These are phyloP conservation scores for Leptopilina myrica DNA, from an alignment of 2,888 invertebrate genomes.

Conservation along the genomic window DNA sequence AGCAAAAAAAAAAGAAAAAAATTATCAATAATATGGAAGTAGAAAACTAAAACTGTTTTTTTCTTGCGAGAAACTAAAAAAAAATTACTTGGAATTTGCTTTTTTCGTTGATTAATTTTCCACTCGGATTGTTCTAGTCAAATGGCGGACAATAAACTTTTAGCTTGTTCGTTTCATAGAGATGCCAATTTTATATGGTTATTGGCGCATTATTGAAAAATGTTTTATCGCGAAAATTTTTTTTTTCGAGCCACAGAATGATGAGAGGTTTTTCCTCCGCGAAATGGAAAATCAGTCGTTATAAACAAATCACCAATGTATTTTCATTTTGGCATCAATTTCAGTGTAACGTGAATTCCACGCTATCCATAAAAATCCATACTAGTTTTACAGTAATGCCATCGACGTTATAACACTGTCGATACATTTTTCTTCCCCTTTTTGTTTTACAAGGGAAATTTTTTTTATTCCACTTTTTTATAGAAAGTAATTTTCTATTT, in stretches of 20 bases:
- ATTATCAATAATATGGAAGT: too few species aligned
- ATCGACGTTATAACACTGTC: background rate
- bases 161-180: background rate
- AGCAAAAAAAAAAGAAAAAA: too few species aligned
- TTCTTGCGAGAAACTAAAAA: too few species aligned
- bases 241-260: background rate
- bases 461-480: too few species aligned
- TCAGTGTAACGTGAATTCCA: background rate
- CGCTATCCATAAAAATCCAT: constrained; percentile 12
- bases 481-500: too few species aligned
- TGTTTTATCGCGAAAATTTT: background rate
- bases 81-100: too few species aligned
- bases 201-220: background rate
- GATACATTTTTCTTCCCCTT: background rate
- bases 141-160: too few species aligned
- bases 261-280: constrained; percentile 13
- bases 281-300: constrained; percentile 14
- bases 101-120: too few species aligned
- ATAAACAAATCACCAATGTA: constrained; percentile 12
- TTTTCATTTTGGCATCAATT: constrained; percentile 30
- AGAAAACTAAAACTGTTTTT: too few species aligned
- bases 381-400: background rate
- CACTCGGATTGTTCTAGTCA: too few species aligned
- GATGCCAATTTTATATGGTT: background rate
- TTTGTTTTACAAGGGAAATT: too few species aligned